Base-by-base conservation (phyloP, 2,888 invertebrate species). In the Punctoribates punctum region DNA sequence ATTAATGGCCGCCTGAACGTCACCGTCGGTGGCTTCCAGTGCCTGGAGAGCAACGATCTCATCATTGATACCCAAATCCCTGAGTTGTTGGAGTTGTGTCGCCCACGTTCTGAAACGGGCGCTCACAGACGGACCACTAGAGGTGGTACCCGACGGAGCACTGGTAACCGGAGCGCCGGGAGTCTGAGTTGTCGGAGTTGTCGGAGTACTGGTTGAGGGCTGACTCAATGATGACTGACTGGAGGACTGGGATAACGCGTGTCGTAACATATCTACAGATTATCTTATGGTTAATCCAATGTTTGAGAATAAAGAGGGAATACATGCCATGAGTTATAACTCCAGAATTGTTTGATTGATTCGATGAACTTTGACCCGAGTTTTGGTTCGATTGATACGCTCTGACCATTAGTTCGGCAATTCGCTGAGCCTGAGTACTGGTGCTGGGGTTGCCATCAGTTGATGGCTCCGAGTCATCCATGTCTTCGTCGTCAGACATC, bases 1-100 rank as follows among this genome's bases (percentile, higher is more conserved):
- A 83, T 96, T 94, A 76, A 96, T 90, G 20, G 96, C 96, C 25
- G 91, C 91, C 82, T 93, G 93, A 3, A 96, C 90, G 83, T 96
- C 92, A 75, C 96, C 96, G 80, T 87, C 88, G 72, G 91, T 91
- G 1, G 85, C 89, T 79, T 90, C 88, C 57, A 97, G 86, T 3
- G 94, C 96, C 80, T 92, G 89, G n/a, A 93, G 85, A 83, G 95
- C 95, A 74, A 91, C 86, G 2, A 88, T 88, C 82, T 94, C 93
- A 84, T 96, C 91, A 34, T 88, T 85, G 25, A 97, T 89, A 0
- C 96, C 96, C 88, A 96, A 91, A 83, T 96, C 95, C 80, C 90
- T 88, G 92, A 97, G 92, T 82, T 91, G 91, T 74, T 83, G 82
- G 20, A 87, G 80, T 79, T 84, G 84, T 23, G 82, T 80, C 17